phyloP scores from a whole-genome alignment of 2,888 invertebrate species.

The Cryptops parisi region DNA sequence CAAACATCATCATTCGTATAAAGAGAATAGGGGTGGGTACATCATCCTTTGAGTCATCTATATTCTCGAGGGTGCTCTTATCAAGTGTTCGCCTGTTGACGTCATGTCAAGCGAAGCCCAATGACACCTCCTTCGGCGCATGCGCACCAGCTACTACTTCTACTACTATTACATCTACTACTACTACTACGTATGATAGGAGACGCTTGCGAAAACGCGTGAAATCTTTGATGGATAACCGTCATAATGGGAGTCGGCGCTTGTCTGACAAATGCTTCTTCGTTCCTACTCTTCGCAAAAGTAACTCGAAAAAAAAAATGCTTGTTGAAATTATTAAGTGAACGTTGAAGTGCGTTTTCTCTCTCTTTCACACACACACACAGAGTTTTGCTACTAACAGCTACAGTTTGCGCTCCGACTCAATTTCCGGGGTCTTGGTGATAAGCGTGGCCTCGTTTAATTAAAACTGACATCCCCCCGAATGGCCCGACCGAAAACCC shows the following conservation, averaged over 20 bases:
- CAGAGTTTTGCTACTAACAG: not conserved
- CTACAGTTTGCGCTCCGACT: not conserved
- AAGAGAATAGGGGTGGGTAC: too few species aligned
- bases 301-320: too few species aligned
- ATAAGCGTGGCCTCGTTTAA: constrained; percentile 1
- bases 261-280: not conserved
- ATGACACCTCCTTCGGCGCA: too few species aligned
- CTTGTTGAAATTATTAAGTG: constrained; percentile 8
- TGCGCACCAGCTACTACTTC: too few species aligned
- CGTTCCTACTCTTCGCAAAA: not conserved
- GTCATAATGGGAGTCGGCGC: constrained; percentile 1
- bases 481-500: not conserved
- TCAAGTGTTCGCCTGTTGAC: not conserved
- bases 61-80: too few species aligned
- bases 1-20: too few species aligned
- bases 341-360: too few species aligned
- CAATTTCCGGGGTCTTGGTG: constrained; percentile 3
- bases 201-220: not conserved
- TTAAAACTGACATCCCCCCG: constrained; percentile 1
- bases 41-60: too few species aligned
- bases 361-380: too few species aligned
- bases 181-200: too few species aligned
- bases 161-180: too few species aligned
- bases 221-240: constrained; percentile 7
- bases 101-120: not conserved